Percentiles rank a stretch among this genome's conserved stretches.
Conservation (phyloP, 2,888 invertebrate genomes). For the Embidobia sp. region DNA sequence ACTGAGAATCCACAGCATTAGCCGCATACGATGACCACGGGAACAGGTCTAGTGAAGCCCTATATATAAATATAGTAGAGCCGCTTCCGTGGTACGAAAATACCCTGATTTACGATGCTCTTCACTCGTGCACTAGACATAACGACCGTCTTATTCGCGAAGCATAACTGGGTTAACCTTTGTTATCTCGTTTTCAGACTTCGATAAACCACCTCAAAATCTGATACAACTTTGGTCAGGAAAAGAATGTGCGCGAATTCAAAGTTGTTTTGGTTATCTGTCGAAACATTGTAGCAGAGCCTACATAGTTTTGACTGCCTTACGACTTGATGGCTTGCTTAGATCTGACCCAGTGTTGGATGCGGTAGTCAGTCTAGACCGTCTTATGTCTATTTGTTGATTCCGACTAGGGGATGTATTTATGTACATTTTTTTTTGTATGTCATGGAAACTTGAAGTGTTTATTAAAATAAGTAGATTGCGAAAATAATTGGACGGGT, state of each 20-base stretch:
- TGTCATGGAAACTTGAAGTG: too few species aligned
- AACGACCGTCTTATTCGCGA: constrained; percentile 51
- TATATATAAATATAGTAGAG: constrained; percentile 74
- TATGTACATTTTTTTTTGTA: too few species aligned
- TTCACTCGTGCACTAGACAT: constrained; percentile 56
- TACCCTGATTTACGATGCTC: constrained; percentile 77
- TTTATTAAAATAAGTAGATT: too few species aligned
- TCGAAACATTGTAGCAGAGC: constrained; percentile 17
- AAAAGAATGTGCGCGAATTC: constrained; percentile 13
- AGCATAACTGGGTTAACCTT: constrained; percentile 67
- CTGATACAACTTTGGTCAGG: constrained; percentile 31
- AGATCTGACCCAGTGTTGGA: too few species aligned
- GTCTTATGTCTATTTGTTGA: too few species aligned
- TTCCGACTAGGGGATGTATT: too few species aligned
- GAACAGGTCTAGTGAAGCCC: constrained; percentile 24
- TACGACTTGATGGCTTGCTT: too few species aligned
- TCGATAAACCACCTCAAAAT: constrained; percentile 37
- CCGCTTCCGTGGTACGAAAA: constrained; percentile 79
- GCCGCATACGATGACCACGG: constrained; percentile 10
- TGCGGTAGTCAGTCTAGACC: too few species aligned
- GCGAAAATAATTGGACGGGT: too few species aligned
- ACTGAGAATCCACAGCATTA: constrained; percentile 33
- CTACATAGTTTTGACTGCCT: too few species aligned
- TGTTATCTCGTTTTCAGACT: constrained; percentile 44
- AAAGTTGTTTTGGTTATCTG: constrained; percentile 7